Evolutionary conservation across 2,888 invertebrate genomes (phyloP).

Genomic region (Allophyes oxyacanthae): DNA sequence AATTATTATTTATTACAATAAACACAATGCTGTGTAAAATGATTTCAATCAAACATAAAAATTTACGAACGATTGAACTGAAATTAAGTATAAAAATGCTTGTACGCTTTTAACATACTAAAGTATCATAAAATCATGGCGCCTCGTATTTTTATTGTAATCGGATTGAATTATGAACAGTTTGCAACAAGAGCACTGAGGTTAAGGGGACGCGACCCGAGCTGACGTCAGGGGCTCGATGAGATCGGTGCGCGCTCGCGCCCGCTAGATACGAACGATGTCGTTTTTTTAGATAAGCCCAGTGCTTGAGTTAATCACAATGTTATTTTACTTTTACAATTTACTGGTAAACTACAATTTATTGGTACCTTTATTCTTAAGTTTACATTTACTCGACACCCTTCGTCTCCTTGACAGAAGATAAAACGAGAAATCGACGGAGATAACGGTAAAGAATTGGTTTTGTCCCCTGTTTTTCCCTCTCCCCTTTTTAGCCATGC

Average conservation of each 20-base stretch:
- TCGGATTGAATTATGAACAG: slow-evolving; percentile 65
- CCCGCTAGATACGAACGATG: slow-evolving; percentile 72
- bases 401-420: no score
- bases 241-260: slow-evolving; percentile 62
- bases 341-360: slow-evolving; percentile 1
- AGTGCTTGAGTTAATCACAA: slow-evolving; percentile 56
- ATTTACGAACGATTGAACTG: no score
- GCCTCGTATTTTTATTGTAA: slow-evolving; percentile 63
- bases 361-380: no score
- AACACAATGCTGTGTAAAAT: no score
- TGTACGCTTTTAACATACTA: background rate
- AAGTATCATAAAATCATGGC: slow-evolving; percentile 30
- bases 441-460: no score
- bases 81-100: no score
- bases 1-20: no score
- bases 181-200: slow-evolving; percentile 71
- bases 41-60: no score
- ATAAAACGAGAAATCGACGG: no score
- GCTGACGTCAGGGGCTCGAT: slow-evolving; percentile 68
- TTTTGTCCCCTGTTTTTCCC: no score
- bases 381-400: no score
- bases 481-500: no score
- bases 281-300: slow-evolving; percentile 68
- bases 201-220: slow-evolving; percentile 77
- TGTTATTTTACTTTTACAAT: slow-evolving; percentile 35